phyloP scores from a whole-genome alignment of 2,113 vertebrate genomes.

The Rhinoptilus africanus region DNA sequence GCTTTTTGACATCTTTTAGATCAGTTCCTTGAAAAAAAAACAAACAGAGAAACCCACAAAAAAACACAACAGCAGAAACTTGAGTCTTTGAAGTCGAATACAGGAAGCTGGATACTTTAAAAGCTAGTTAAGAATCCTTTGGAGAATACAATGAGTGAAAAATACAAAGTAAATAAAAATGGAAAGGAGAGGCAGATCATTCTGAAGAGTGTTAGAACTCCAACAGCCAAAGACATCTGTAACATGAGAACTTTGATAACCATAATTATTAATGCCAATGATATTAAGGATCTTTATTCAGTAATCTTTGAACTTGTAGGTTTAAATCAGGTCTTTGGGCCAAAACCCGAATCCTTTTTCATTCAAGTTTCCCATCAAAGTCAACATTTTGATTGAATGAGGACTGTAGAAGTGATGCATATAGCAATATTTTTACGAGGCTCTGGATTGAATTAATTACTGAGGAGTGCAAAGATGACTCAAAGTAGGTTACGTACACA shows the following conservation, averaged over 20 bases:
- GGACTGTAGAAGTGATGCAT: neutral
- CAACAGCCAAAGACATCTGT: neutral
- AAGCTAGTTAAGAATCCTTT: neutral
- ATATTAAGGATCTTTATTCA: neutral
- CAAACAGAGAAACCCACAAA: too few relatives aligned
- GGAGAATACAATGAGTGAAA: neutral
- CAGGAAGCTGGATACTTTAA: neutral
- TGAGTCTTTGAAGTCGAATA: neutral
- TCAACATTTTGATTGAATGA: neutral
- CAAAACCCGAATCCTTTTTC: neutral
- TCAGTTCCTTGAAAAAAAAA: neutral
- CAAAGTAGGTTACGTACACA: neutral
- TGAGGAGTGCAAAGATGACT: constrained; percentile 4
- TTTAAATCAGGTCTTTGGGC: neutral
- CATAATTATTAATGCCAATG: neutral
- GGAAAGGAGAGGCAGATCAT: neutral
- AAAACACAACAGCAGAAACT: neutral
- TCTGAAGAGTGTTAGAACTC: neutral
- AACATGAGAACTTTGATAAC: neutral
- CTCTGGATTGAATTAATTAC: neutral
- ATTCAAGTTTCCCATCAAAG: neutral
- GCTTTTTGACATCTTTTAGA: neutral
- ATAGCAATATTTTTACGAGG: neutral
- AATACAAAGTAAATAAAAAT: constrained; percentile 8
- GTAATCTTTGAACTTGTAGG: neutral